Evolutionary conservation across 2,888 invertebrate species (phyloP).

Genomic region (Polia nebulosa): DNA sequence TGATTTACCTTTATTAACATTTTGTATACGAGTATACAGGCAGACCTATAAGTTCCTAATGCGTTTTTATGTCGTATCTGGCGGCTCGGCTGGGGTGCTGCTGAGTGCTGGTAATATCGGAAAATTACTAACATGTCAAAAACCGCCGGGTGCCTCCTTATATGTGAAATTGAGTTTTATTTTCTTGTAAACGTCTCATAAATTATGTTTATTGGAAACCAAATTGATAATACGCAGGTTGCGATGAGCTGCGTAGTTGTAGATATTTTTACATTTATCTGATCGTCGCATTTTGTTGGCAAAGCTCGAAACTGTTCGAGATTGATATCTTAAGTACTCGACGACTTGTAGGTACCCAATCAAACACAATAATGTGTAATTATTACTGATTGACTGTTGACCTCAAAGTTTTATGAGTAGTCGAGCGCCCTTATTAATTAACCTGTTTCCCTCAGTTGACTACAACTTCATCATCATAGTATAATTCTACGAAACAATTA

Average conservation of each 20-base stretch:
- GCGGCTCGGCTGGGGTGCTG: constrained; percentile 13
- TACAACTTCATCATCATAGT: constrained; percentile 15
- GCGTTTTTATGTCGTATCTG: constrained; percentile 36
- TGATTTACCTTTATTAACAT: constrained; percentile 59
- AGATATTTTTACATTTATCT: constrained; percentile 22
- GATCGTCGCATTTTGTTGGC: constrained; percentile 2
- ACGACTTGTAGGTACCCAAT: constrained; percentile 23
- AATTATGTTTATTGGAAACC: constrained; percentile 16
- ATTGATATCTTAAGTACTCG: constrained; percentile 21
- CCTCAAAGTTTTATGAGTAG: constrained; percentile 25
- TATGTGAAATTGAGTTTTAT: constrained; percentile 28
- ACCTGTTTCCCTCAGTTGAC: constrained; percentile 26
- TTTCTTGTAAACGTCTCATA: constrained; percentile 4
- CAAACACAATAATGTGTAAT: constrained; percentile 52
- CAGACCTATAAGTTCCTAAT: constrained; percentile 28
- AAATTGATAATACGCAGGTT: constrained; percentile 22
- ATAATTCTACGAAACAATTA: constrained; percentile 13
- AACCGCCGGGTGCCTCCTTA: constrained; percentile 32
- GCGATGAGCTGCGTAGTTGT: background rate
- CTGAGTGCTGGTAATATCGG: constrained; percentile 54
- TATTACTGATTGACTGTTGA: constrained; percentile 47
- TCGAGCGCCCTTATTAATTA: constrained; percentile 33
- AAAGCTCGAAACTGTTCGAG: constrained; percentile 15
- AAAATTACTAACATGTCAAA: constrained; percentile 68
- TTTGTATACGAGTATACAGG: constrained; percentile 26